These are phyloP conservation scores for Pipistrellus nathusii DNA, from an alignment of 2,797 vertebrate species.

Conservation along the genomic window DNA sequence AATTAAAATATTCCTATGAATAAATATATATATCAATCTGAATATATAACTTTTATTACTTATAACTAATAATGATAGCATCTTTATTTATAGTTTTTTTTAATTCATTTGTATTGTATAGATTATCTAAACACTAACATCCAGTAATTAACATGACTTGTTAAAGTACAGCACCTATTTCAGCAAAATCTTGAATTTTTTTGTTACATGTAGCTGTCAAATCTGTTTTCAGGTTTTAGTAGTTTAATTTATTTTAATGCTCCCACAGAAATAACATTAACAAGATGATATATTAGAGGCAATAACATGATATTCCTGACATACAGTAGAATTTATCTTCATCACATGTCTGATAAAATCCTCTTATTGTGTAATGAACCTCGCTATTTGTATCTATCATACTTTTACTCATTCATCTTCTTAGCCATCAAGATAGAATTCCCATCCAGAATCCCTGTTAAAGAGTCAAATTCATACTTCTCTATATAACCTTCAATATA, in stretches of 20 bases:
- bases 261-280: constrained; percentile 76
- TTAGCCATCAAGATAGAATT: constrained; percentile 68
- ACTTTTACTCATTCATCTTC: constrained; percentile 71
- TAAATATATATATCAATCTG: background rate
- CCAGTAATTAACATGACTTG: background rate
- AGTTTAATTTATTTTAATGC: constrained; percentile 77
- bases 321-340: constrained; percentile 74
- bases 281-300: constrained; percentile 76
- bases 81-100: background rate
- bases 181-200: constrained; percentile 64
- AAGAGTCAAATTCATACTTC: constrained; percentile 1
- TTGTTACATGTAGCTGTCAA: constrained; percentile 50
- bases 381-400: constrained; percentile 64
- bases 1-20: background rate
- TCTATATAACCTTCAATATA: background rate
- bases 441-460: background rate
- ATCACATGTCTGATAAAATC: constrained; percentile 64
- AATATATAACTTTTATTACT: background rate
- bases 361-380: constrained; percentile 78
- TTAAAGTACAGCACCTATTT: background rate
- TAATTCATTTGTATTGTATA: background rate
- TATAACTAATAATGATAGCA: background rate
- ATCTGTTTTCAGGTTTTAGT: constrained; percentile 66
- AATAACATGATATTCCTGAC: constrained; percentile 66
- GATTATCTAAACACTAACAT: background rate